Base-by-base conservation (phyloP, 2,888 invertebrate species). In the Gisinianus flammeolus region DNA sequence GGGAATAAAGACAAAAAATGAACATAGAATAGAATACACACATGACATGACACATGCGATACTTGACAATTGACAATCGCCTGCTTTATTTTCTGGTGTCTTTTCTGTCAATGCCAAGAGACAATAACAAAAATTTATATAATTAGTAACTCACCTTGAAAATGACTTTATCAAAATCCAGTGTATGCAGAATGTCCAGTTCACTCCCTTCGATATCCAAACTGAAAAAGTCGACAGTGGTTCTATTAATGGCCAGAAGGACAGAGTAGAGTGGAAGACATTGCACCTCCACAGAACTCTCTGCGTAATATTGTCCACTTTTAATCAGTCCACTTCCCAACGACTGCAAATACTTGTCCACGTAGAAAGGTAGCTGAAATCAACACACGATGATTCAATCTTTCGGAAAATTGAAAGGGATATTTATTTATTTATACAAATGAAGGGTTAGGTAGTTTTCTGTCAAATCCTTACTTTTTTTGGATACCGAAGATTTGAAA, bases 201-300 rank as follows among this genome's bases (percentile, higher is more conserved):
- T 87, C 87, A 28, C 85, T 84, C 1, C 87, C 87, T 79, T 87
- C 87, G 5, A 87, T 86, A 79, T 87, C 87, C 31, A 87, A 82
- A 76, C 86, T 86, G 81, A 87, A 86, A 80, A 86, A 87, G 80
- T 87, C 87, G 5, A 87, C 84, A 0, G 81, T 83, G 16, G 86
- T 85, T 56, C 84, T 84, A 77, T 86, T 85, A 22, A 87, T 83
- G 6, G 87, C 87, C 19, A 85, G 76, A 26, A 87, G 83, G 66
- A 87, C 85, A 16, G 87, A 85, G 77, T 86, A 86, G 22, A 87
- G 71, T 0, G 87, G 87, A 69, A 87, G 85, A 74, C 87, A 87
- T 78, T 86, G 87, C 8, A 87, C 85, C 16, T 52, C 31, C 2
- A 78, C 56, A 6, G 64, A 22, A 6, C 24, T 5, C 24, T 66